phyloP scores from a whole-genome alignment of 92 coral and sea anemone genomes.

The Ricordea florida region DNA sequence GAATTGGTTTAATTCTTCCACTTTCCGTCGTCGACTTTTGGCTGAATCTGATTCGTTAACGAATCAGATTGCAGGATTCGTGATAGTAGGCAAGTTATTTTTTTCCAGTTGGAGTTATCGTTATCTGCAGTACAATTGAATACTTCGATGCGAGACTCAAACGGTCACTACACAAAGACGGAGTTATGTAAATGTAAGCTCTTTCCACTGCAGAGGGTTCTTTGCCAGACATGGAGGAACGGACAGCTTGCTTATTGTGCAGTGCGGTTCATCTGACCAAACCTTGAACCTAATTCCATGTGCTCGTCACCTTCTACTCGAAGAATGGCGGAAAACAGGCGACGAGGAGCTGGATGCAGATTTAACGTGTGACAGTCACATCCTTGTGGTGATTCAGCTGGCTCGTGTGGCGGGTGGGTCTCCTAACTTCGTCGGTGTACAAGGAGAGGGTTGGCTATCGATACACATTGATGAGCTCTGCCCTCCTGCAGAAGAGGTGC shows the following conservation, averaged over 20 bases:
- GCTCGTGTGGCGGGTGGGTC: constrained; percentile 76
- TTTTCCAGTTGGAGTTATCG: too few species aligned
- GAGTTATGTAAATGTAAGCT: not conserved
- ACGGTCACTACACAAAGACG: too few species aligned
- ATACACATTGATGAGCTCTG: constrained; percentile 79
- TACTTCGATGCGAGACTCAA: too few species aligned
- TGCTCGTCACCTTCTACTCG: constrained; percentile 60
- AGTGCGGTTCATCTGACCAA: constrained; percentile 60
- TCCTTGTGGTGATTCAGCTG: constrained; percentile 66
- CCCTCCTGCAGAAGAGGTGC: constrained; percentile 58
- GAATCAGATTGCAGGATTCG: too few species aligned
- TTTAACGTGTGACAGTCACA: constrained; percentile 26
- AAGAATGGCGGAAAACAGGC: constrained; percentile 23
- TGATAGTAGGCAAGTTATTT: too few species aligned
- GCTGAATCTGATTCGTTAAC: too few species aligned
- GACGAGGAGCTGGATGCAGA: constrained; percentile 14
- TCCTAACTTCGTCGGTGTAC: constrained; percentile 65
- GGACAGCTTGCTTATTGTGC: constrained; percentile 58
- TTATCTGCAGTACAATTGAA: too few species aligned
- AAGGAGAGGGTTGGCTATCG: constrained; percentile 73
- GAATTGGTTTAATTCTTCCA: too few species aligned
- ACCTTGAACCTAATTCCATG: constrained; percentile 59
- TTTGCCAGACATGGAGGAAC: constrained; percentile 52
- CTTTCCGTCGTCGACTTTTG: too few species aligned
- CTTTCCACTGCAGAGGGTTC: constrained; percentile 41